phyloP scores from a whole-genome alignment of 2,797 vertebrate species.

The Leontopithecus rosalia region DNA sequence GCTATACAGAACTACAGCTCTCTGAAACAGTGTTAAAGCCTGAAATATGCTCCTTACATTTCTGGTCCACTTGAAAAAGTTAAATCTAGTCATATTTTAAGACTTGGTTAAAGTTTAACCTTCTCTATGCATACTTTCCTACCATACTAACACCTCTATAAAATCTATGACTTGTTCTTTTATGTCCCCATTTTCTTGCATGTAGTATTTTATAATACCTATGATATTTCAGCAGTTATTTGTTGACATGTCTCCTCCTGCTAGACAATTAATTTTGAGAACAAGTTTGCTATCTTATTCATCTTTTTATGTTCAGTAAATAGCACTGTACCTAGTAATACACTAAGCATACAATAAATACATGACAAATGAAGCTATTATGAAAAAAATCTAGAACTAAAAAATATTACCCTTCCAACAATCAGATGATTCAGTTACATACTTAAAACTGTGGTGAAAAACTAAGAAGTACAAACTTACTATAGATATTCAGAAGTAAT shows the following conservation, averaged over 20 bases:
- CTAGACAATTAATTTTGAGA: background rate
- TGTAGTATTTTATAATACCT: background rate
- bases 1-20: background rate
- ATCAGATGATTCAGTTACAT: background rate
- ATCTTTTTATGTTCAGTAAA: background rate
- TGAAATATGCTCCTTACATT: constrained; percentile 3
- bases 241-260: background rate
- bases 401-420: background rate
- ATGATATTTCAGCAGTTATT: background rate
- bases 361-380: background rate
- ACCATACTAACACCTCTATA: background rate
- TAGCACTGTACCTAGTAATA: background rate
- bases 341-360: constrained; percentile 3
- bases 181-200: background rate
- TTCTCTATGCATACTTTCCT: background rate
- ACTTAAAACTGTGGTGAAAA: background rate
- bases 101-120: background rate
- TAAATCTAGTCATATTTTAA: constrained; percentile 16
- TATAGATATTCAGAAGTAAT: background rate
- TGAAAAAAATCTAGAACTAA: background rate
- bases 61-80: background rate
- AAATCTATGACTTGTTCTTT: background rate
- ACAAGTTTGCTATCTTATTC: background rate
- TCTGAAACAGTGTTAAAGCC: background rate
- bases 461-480: background rate